Base-by-base conservation (phyloP, 2,888 invertebrate species). In the Cheilosia soror region DNA sequence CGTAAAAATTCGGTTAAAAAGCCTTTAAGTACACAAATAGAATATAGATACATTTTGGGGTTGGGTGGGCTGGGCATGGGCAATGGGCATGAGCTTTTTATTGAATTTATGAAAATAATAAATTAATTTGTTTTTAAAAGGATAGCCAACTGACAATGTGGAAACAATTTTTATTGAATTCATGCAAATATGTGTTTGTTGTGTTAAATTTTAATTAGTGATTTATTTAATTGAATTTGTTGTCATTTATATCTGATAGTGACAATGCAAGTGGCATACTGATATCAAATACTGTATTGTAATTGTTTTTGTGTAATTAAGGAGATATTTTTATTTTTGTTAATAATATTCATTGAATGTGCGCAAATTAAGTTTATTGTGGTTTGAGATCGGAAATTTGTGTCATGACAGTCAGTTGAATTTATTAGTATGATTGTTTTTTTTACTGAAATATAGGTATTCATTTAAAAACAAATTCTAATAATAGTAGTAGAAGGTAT, bases 161-260 rank as follows among this genome's bases (percentile, higher is more conserved):
- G 37, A 47, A 47, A n/a, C 25, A 51, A 40, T 37, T 37, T 37
- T 60, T 51, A 47, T n/a, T 53, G 31, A 31, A 49, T 42, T 47
- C 11, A 63, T 31, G 31, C 11, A 20, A 42, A 40, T 42, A 37
- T 20, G 42, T 25, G 47, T 60, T 40, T 27, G 11, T 37, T 37
- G 37, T 9, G 11, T 58, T 72, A 37, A 60, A 33, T 57, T 44
- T 57, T 49, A 76, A 76, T 66, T 76, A 75, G 55, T 55, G 65
- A 75, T 68, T 49, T 58, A 66, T 76, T 76, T 68, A 76, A 76
- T 66, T 60, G 51, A 76, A 68, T 76, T 27, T 33, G 37, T 25
- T 60, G 27, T 40, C 66, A 68, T 76, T 76, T 57, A 75, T 75
- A 65, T 57, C 33, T 37, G 65, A 75, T 75, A 65, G 31, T 55